Base-by-base conservation (phyloP, 2,797 vertebrate genomes). In the Oryzias dopingdopingensis region DNA sequence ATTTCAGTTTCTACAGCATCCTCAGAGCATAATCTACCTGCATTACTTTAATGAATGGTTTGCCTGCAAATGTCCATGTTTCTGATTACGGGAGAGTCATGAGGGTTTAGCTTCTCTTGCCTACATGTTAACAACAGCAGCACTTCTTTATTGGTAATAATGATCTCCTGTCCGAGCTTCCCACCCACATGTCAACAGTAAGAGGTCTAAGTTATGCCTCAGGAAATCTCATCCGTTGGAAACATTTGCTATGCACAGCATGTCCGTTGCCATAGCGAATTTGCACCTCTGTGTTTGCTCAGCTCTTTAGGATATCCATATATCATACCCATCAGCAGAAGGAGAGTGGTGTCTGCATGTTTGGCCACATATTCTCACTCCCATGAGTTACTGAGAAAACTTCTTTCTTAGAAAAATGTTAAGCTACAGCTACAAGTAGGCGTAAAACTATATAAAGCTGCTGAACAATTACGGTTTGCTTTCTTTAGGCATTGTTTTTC, bases 151-250 rank as follows among this genome's bases (percentile, higher is more conserved):
- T 24, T 37, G 17, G 18, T 42, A 20, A 29, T 55, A 49, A 69
- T 45, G 24, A 49, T 18, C 41, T 57, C 48, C 37, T 20, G 40
- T 49, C 46, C 14, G 41, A 49, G 37, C 47, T 61, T 37, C 46
- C 29, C 59, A 13, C 49, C 54, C 16, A 53, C 56, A 20, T 47
- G 41, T 56, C 52, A 57, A 42, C 32, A 37, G 32, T 37, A 12
- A 37, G 10, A 45, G 14, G 14, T 4, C 5, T 32, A 2, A 57
- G 20, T 23, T 13, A 44, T 26, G 29, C 43, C 54, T 54, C 16
- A 41, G 16, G 49, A 52, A 4, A 13, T 32, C 37, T 14, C 3
- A 42, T 46, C 17, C 26, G 17, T 47, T 10, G 18, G 15, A 29
- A 32, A 18, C 49, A 20, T 65, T 37, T 37, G 18, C 10, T 2